Evolutionary conservation across 2,888 invertebrate species (phyloP).

Genomic region (Gastrophysa polygoni): DNA sequence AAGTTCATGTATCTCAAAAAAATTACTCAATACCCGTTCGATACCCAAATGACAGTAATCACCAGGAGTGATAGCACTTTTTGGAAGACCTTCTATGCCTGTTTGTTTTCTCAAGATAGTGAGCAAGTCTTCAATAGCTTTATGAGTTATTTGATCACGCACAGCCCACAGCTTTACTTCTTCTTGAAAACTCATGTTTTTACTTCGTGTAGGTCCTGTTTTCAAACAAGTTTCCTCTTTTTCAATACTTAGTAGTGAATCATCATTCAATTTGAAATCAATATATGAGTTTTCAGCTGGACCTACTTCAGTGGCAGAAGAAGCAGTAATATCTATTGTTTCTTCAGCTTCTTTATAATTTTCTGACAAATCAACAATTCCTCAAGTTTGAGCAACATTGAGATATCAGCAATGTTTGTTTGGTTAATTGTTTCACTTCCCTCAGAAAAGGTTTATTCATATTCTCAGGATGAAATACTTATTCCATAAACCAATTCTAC

Average conservation of each 20-base stretch:
- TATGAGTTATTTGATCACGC: background rate
- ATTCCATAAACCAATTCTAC: no score
- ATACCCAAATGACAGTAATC: background rate
- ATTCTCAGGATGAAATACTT: no score
- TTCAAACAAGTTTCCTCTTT: background rate
- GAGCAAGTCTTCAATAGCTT: background rate
- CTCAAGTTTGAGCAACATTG: no score
- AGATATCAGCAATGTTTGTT: no score
- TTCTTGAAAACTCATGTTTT: slow-evolving; percentile 4
- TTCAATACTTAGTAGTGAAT: background rate
- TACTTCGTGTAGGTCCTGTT: slow-evolving; percentile 8
- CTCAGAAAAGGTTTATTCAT: no score
- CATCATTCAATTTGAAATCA: background rate
- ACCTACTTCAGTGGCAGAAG: no score
- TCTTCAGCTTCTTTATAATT: no score
- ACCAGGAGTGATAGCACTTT: background rate
- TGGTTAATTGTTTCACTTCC: no score
- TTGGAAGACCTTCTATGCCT: background rate
- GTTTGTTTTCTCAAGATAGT: background rate
- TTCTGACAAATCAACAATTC: no score
- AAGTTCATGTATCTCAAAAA: background rate
- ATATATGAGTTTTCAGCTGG: no score
- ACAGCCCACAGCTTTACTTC: no score
- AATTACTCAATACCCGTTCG: background rate
- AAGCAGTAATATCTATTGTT: no score